Evolutionary conservation across 2,113 vertebrate species (phyloP), one percentile per base, ranked within the genome.

Genomic region (Chloropsis hardwickii): DNA sequence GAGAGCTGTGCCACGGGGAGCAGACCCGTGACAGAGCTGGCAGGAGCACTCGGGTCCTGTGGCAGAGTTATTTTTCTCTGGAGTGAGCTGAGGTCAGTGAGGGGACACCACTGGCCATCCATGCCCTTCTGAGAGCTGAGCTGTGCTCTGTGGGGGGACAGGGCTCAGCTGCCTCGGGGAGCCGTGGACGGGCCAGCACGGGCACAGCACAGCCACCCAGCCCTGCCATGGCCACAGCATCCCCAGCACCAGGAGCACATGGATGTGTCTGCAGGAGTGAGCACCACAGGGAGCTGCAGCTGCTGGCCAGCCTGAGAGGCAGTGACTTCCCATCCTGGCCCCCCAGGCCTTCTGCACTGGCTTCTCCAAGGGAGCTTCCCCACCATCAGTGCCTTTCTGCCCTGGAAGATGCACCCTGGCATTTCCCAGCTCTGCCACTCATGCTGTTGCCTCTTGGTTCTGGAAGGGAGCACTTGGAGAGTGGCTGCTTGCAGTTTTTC

Each of bases 141-240:
- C 48, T 82, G n/a, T 23, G 33, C 48, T 69, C 48, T 8, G 5
- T 3, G n/a, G 14, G 60, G 82, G 65, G 29, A 53, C 33, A 33
- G 54, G 45, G 29, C 16, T 35, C 0, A 2, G 42, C 39, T 50
- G 31, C 7, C 58, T 80, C 25, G 31, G 37, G n/a, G 56, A 77
- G 40, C 35, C 18, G 1, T 10, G 56, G n/a, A 74, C 35, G 57
- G 64, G 2, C 29, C n/a, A 31, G 39, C 33, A 21, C 0, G 0
- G 29, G 21, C 42, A 39, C 54, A 48, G 37, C 42, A 66, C 28
- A 65, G 27, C 18, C 62, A 28, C 17, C 33, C 27, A 57, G 4
- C 35, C 10, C 69, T 40, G 48, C 44, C 11, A 3, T 23, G 67
- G 45, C n/a, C 62, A 53, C 28, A 37, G 3, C 80, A 31, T 39